A percentile compares a stretch with the other conserved stretches of the same genome.
Conservation (phyloP, 1,140 invertebrate species). For the Aphelenchoides besseyi region DNA sequence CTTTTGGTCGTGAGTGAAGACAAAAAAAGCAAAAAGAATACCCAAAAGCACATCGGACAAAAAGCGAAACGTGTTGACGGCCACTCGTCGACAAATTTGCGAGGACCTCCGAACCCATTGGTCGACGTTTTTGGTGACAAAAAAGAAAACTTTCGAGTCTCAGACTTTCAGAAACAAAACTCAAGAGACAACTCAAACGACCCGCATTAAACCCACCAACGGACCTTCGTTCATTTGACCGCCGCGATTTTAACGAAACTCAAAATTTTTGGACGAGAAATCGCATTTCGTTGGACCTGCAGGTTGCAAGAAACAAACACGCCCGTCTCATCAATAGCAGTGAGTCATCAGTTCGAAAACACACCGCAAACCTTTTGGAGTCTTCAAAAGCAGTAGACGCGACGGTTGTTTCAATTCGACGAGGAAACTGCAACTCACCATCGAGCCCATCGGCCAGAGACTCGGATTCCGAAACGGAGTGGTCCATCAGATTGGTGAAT, state of each 20-base stretch:
- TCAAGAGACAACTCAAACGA: too few species aligned
- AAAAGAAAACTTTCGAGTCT: too few species aligned
- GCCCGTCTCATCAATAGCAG: neutral
- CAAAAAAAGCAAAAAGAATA: neutral
- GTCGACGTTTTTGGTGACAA: too few species aligned
- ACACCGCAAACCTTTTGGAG: too few species aligned
- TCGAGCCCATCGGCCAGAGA: constrained; percentile 19
- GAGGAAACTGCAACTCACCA: neutral
- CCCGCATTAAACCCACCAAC: too few species aligned
- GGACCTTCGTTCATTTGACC: too few species aligned
- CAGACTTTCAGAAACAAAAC: too few species aligned
- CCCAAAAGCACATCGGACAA: neutral
- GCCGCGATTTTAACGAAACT: too few species aligned
- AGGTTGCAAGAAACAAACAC: neutral
- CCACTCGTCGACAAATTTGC: too few species aligned
- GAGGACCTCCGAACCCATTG: too few species aligned
- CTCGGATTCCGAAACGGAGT: constrained; percentile 10
- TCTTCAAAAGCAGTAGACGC: neutral
- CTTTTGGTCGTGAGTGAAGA: neutral
- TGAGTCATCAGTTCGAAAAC: neutral
- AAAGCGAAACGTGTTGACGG: too few species aligned
- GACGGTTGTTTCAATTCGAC: neutral
- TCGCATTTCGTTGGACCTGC: neutral
- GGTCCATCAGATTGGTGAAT: neutral
- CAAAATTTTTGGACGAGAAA: too few species aligned